Percentiles rank a stretch among this genome's conserved stretches.
These are phyloP conservation scores for Nyctibius bracteatus DNA, from an alignment of 2,113 vertebrate species.

Conservation along the genomic window DNA sequence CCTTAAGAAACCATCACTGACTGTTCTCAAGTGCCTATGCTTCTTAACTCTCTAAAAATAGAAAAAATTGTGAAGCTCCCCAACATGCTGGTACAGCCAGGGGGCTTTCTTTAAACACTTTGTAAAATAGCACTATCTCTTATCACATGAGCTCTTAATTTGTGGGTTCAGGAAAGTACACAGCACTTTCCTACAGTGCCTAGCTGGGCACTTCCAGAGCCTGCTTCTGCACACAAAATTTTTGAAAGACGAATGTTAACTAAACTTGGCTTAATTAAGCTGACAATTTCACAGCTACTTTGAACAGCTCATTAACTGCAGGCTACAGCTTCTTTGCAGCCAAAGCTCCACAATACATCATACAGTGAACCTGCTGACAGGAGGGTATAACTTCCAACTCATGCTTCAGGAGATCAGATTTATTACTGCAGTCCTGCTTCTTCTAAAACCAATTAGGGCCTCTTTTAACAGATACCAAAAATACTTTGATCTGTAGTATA, in stretches of 20 bases:
- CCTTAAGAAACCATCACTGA: not conserved
- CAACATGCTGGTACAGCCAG: not conserved
- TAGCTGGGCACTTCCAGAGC: not conserved
- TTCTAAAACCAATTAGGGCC: not conserved
- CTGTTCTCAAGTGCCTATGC: not conserved
- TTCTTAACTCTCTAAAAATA: not conserved
- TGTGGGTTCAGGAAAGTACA: not conserved
- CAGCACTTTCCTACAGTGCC: not conserved
- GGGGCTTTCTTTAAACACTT: not conserved
- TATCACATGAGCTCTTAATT: not conserved
- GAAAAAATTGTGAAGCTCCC: not conserved
- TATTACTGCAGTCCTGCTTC: conserved; percentile 15
- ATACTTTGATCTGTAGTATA: not conserved
- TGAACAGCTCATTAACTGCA: conserved; percentile 56
- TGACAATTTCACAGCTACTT: conserved; percentile 55
- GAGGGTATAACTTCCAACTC: conserved; percentile 3
- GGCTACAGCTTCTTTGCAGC: conserved; percentile 21
- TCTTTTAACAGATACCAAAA: not conserved
- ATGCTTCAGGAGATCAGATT: not conserved
- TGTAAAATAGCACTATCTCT: not conserved
- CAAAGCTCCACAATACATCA: conserved; percentile 34
- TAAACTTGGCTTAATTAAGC: conserved; percentile 50
- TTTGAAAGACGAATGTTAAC: conserved; percentile 28
- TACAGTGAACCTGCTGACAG: conserved; percentile 41
- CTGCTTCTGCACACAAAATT: not conserved